Conservation (phyloP, 2,113 vertebrate species). For the Felis catus region DNA sequence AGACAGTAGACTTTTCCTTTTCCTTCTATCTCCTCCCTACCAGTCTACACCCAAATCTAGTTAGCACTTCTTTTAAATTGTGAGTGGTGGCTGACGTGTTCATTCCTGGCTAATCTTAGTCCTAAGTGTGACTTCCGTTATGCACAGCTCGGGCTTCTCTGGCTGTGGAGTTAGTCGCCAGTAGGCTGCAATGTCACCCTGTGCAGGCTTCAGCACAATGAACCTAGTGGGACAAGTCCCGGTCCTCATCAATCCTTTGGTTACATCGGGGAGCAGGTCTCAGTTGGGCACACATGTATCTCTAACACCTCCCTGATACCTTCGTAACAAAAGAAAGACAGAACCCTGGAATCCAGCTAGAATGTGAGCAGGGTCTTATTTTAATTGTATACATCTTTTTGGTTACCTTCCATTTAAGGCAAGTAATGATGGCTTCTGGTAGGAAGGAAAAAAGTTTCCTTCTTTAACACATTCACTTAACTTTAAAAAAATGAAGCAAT, state of each 20-base stretch:
- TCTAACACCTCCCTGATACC: background rate
- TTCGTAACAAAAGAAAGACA: background rate
- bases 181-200: background rate
- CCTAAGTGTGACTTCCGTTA: background rate
- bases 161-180: background rate
- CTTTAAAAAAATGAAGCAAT: slow-evolving; percentile 7
- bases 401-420: background rate
- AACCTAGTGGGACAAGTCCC: background rate
- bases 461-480: background rate
- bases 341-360: background rate
- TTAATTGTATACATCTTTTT: background rate
- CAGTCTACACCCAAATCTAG: background rate
- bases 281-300: background rate
- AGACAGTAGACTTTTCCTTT: background rate
- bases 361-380: background rate
- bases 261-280: background rate
- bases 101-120: background rate
- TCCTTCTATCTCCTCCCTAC: background rate
- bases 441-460: background rate
- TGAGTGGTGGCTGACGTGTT: background rate
- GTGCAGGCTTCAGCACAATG: too few relatives aligned
- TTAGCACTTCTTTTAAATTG: background rate
- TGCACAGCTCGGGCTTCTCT: background rate
- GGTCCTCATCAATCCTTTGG: background rate
- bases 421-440: background rate